Conservation (phyloP, 2,113 vertebrate species). For the Hystrix brachyura region DNA sequence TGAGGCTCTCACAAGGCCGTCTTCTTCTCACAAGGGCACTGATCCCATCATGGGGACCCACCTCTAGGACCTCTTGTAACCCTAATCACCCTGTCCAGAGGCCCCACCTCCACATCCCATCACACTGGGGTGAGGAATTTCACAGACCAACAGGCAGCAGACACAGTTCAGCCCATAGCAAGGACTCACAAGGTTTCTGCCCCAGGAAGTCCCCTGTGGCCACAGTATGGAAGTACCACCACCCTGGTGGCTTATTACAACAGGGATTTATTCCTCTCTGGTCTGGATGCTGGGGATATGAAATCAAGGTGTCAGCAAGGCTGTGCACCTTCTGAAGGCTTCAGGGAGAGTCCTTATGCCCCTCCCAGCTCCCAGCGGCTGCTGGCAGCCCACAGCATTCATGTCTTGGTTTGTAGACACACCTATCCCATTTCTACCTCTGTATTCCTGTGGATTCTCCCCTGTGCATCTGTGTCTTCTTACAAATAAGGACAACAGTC, state of each 20-base stretch:
- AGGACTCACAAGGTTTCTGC: not conserved
- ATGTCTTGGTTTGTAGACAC: not conserved
- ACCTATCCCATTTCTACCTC: accelerated
- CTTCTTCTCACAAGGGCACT: no score
- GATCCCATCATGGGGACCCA: not conserved
- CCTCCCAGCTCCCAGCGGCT: accelerated
- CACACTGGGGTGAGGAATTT: not conserved
- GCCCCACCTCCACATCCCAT: not conserved
- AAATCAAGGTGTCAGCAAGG: accelerated
- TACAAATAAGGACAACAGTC: not conserved
- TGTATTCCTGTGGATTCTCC: not conserved
- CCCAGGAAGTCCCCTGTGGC: not conserved
- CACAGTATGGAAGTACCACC: not conserved
- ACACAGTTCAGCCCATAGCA: not conserved
- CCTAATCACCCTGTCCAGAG: not conserved
- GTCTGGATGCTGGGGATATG: not conserved
- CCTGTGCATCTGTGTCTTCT: not conserved
- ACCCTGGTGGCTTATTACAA: accelerated
- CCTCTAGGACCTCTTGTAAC: no score
- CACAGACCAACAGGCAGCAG: accelerated
- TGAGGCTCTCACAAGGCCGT: not conserved
- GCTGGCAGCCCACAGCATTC: accelerated
- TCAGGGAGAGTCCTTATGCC: no score
- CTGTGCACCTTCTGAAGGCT: accelerated
- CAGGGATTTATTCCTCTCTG: not conserved